Base-by-base conservation (phyloP, 2,113 vertebrate genomes). In the Artemisiospiza belli region DNA sequence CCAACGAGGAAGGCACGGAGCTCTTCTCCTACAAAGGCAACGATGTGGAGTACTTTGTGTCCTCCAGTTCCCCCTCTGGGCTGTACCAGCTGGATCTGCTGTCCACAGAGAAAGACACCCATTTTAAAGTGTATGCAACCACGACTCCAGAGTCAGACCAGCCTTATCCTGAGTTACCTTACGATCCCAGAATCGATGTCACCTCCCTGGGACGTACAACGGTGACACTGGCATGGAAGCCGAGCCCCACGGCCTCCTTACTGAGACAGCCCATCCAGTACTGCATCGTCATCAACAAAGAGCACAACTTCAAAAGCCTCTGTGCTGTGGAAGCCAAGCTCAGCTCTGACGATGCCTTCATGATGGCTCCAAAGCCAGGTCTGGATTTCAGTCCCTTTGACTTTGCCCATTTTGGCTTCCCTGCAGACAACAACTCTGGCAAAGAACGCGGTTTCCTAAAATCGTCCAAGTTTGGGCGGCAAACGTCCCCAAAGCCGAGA, bases 241-340 rank as follows among this genome's bases (percentile, higher is more conserved):
- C 99, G 2, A 99, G 99, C 10, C 99, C 99, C 37, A 99, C 99
- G 0, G 98, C 98, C 54, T 98, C 98, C 7, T 75, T 99, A 47
- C 97, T 99, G 97, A 98, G 98, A 59, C 99, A 99, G 90, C 99
- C 99, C 9, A 98, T 99, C 35, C 98, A 99, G 86, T 99, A 99
- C 84, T 99, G 99, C 18, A 98, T 99, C 31, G 99, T 99, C 58
- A 98, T 99, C 97, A 99, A 98, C 97, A 99, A 99, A 63, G 99
- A 99, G 74, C 99, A 99, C 98, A 99, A 99, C 91, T 99, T 99
- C 96, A 99, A 99, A 97, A 99, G 99, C 76, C 98, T 99, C 81
- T 99, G 99, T 11, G 99, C 99, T 0, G 99, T 98, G 1, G 99
- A 99, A 91, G 98, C 99, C 25, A 99, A 99, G 94, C 97, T 99